phyloP scores from a whole-genome alignment of 2,797 vertebrate species.

The Alauda arvensis region DNA sequence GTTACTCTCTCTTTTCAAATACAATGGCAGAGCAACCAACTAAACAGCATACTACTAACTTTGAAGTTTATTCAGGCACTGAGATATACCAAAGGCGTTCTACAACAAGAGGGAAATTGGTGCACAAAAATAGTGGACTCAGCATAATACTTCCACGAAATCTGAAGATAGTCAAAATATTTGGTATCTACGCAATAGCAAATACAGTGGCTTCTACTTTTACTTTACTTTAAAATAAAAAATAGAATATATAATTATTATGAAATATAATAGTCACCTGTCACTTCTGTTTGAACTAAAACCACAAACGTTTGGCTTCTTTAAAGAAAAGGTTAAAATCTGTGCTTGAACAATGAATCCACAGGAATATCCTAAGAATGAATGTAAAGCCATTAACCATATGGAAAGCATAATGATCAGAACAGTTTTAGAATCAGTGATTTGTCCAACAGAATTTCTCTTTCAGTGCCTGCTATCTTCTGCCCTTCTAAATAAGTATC shows the following conservation, averaged over 20 bases:
- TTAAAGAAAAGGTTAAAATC: neutral
- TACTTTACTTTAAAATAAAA: neutral
- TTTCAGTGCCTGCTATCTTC: neutral
- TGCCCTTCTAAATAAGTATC: neutral
- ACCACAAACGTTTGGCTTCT: neutral
- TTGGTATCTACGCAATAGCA: neutral
- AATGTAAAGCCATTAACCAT: neutral
- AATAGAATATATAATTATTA: neutral
- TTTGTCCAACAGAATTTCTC: neutral
- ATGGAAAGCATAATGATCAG: neutral
- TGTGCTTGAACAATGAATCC: neutral
- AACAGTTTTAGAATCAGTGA: neutral
- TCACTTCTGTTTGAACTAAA: neutral
- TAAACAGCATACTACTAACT: neutral
- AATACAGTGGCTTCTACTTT: neutral
- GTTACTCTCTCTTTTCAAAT: neutral
- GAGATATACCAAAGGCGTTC: neutral
- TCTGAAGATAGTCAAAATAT: neutral
- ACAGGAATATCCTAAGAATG: neutral
- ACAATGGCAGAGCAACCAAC: neutral
- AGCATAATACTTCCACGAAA: neutral
- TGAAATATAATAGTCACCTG: neutral
- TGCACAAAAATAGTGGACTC: neutral
- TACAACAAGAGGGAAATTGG: neutral
- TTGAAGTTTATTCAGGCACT: neutral